phyloP scores from a whole-genome alignment of 2,113 vertebrate genomes.

The Ageneiosus marmoratus region DNA sequence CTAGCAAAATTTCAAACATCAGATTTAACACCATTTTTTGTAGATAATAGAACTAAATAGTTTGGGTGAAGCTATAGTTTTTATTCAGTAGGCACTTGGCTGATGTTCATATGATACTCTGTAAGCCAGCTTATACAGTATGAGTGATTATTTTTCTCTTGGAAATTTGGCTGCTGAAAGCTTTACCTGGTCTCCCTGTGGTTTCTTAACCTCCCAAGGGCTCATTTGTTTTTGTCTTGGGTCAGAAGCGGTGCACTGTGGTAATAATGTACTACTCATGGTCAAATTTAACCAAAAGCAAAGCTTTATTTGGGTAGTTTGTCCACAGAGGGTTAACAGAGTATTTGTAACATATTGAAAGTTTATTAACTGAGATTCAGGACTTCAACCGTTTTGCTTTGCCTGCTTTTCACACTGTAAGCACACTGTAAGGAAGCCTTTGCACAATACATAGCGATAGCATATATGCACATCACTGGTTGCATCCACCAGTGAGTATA shows the following conservation, averaged over 20 bases:
- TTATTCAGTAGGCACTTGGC: not conserved
- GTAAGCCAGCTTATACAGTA: conserved; percentile 4
- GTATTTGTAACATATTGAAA: no score
- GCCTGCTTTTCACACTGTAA: no score
- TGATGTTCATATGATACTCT: conserved; percentile 16
- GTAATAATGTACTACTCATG: not conserved
- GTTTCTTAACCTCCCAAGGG: conserved; percentile 44
- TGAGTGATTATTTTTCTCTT: conserved; percentile 46
- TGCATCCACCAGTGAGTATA: no score
- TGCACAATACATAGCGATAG: no score
- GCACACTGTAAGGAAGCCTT: no score
- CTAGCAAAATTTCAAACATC: not conserved
- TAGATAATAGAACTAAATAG: not conserved
- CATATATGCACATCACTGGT: no score
- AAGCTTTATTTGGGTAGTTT: no score
- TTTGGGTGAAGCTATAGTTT: not conserved
- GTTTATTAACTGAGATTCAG: no score
- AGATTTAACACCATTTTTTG: not conserved
- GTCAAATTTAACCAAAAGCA: not conserved
- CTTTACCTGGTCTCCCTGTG: conserved; percentile 39
- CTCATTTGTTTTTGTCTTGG: conserved; percentile 47
- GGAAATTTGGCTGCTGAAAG: conserved; percentile 38
- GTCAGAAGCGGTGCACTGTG: not conserved
- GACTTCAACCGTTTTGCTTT: no score
- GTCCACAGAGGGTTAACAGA: no score